A percentile compares a stretch with the other conserved stretches of the same genome.
phyloP scores from a whole-genome alignment of 2,797 vertebrate species.

The Buceros bicornis region DNA sequence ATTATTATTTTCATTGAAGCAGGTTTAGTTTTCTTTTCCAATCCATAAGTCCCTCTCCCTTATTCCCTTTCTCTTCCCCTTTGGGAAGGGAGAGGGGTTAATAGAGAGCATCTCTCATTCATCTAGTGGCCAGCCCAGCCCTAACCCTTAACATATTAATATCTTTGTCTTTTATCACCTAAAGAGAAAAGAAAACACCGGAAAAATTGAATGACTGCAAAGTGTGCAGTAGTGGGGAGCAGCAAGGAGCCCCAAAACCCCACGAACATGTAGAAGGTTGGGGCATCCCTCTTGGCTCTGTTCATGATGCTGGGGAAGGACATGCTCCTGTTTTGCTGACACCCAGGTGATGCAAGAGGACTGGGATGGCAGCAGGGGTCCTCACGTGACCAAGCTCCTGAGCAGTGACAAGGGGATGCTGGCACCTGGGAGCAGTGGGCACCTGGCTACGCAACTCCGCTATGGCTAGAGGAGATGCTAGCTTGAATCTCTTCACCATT shows the following conservation, averaged over 20 bases:
- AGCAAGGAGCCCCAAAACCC: background rate
- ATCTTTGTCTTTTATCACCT: conserved; percentile 52
- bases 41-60: too few relatives aligned
- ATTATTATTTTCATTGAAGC: too few relatives aligned
- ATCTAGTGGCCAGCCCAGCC: too few relatives aligned
- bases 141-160: background rate
- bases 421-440: background rate
- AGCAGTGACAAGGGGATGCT: background rate
- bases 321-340: background rate
- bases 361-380: background rate
- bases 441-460: background rate
- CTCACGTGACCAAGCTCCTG: rapidly evolving
- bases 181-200: conserved; percentile 40
- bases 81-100: too few relatives aligned
- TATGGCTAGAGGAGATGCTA: background rate
- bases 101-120: too few relatives aligned
- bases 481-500: background rate
- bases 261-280: rapidly evolving
- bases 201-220: conserved; percentile 1
- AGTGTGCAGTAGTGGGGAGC: background rate
- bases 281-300: background rate
- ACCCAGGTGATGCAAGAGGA: too few relatives aligned
- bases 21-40: too few relatives aligned
- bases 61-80: too few relatives aligned
- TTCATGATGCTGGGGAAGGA: background rate